Evolutionary conservation across 2,113 vertebrate genomes (phyloP), one percentile per base, ranked within the genome.

Genomic region (Trichomycterus rosablanca): DNA sequence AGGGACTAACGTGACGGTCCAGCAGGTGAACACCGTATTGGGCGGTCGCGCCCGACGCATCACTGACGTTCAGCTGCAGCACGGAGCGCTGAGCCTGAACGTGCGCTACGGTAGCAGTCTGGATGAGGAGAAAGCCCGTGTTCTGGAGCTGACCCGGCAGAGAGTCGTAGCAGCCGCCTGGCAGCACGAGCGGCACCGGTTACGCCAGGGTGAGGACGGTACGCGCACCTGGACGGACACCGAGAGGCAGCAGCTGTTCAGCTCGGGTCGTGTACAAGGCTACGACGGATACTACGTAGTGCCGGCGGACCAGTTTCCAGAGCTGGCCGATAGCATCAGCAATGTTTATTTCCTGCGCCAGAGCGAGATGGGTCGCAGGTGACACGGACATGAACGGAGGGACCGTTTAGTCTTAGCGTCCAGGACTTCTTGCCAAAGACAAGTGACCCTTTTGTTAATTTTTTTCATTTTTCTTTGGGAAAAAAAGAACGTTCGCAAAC

Each of bases 281-380:
- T 99, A 97, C 8, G 95, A 99, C 0, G 94, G 95, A 67, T 97
- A 90, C 79, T 97, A 94, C 55, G 90, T 94, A 61, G 90, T 95
- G 74, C 93, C 97, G 0, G 91, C 94, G 7, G 95, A 99, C 82
- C 94, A 96, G 80, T 97, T 96, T 76, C 95, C 97, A 0, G 93
- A 99, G 91, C 90, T 99, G 76, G 92, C 95, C 15, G 97, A 99
- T 89, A 97, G 91, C 77, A 87, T 90, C 70, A 94, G 89, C 89
- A 99, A 98, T 79, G 89, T 99, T 84, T 93, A 97, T 76, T 98
- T 99, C 84, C 91, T 99, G 95, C 90, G 93, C 90, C 96, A 98
- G 90, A 97, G 92, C 14, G 96, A 99, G 78, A 97, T 97, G 94
- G 96, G 96, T 86, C 91, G 93, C 80, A 99, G 96, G 96, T 99